Evolutionary conservation across 2,797 vertebrate genomes (phyloP), one percentile per base, ranked within the genome.

Genomic region (Esox masquinongy): DNA sequence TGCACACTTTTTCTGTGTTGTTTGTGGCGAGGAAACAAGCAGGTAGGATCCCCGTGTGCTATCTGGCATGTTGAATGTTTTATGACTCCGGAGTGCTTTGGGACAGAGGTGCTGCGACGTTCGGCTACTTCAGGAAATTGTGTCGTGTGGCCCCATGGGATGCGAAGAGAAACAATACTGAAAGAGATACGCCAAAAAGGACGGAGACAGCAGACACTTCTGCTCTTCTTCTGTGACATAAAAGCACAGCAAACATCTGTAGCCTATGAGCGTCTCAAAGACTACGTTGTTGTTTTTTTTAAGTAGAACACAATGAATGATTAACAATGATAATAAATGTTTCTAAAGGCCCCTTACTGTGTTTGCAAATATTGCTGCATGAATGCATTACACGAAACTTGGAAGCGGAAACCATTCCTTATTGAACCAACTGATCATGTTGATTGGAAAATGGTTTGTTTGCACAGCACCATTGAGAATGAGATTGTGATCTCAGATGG

Each of bases 11-110:
- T 53, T 75, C 66, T 69, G 69, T 70, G 72, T 51, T 79, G 79
- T 80, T 73, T 80, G 68, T 68, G 26, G 43, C 68, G 56, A 47
- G 66, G 74, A 72, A 77, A 71, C 50, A 77, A 72, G 56, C 74
- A 77, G 78, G 82, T 79, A 77, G 63, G 61, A 34, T 85, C 80
- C 79, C 73, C 7, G 63, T 61, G 75, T 64, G 77, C 61, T 79
- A 47, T 22, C 59, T 56, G 14, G 31, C 77, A 70, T 59, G 14
- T 75, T 83, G 81, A 81, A 82, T 85, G 77, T 85, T 83, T 81
- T 83, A 82, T 85, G 77, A 83, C 73, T 70, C 68, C 7, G 9
- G 77, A 67, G 81, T 63, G 8, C 61, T n/a, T 43, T 26, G 74
- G 77, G 76, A 80, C 73, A 53, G 31, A 70, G 73, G 79, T 74